Conservation (phyloP, 2,113 vertebrate species). For the Prietella phreatophila region DNA sequence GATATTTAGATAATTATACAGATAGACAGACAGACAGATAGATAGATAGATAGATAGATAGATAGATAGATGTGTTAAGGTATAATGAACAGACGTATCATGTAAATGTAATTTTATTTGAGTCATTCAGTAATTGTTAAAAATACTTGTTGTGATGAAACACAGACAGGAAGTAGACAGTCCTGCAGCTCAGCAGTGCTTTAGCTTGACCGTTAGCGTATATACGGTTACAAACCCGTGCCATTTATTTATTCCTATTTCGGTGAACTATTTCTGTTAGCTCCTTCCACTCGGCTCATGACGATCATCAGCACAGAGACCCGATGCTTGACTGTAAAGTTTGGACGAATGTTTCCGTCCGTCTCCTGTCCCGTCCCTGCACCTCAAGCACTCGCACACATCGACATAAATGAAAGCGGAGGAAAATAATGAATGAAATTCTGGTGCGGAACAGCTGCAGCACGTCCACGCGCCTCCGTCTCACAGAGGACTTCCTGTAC, state of each 20-base stretch:
- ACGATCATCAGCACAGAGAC: not conserved
- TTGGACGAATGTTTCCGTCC: not conserved
- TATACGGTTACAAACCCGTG: not conserved
- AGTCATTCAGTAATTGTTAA: not conserved
- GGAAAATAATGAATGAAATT: not conserved
- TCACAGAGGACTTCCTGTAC: constrained; percentile 11
- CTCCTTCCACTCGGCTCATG: not conserved
- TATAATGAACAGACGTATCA: not conserved
- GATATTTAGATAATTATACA: no score
- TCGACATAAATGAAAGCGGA: not conserved
- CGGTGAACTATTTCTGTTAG: no score
- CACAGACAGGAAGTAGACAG: not conserved
- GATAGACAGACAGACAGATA: no score
- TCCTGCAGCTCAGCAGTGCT: not conserved
- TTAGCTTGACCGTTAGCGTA: not conserved
- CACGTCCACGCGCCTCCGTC: not conserved
- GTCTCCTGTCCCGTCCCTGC: not conserved
- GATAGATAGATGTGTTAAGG: not conserved
- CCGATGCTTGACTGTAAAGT: no score
- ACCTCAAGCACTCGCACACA: not conserved
- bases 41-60: not conserved
- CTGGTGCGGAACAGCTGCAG: not conserved
- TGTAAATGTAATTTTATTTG: not conserved
- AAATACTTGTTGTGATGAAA: not conserved
- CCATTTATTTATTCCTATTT: not conserved